These are phyloP conservation scores for Vesta saturnalis DNA, from an alignment of 2,888 invertebrate genomes.

Conservation along the genomic window DNA sequence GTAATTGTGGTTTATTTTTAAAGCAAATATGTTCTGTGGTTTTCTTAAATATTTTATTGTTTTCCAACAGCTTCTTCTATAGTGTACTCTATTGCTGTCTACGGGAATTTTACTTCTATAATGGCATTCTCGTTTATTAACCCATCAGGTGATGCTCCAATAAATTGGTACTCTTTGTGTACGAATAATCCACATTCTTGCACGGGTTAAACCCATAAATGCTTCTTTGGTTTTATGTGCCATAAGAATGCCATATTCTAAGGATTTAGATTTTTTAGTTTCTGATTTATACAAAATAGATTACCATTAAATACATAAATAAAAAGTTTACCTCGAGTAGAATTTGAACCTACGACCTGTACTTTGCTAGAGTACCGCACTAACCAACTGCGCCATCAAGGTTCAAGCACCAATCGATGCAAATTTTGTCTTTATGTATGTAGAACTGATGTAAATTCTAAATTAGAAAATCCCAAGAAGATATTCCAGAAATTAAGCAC, in stretches of 20 bases:
- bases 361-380: too few relatives aligned
- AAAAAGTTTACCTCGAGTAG: too few relatives aligned
- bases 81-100: neutral
- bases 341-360: too few relatives aligned
- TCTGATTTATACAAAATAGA: neutral
- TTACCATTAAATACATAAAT: too few relatives aligned
- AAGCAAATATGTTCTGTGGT: neutral
- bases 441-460: too few relatives aligned
- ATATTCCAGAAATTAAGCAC: too few relatives aligned
- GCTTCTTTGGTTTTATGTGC: neutral
- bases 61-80: constrained; percentile 1
- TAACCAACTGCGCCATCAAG: too few relatives aligned
- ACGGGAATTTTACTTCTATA: constrained; percentile 32
- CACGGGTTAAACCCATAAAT: neutral
- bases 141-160: constrained; percentile 17
- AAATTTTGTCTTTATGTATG: too few relatives aligned
- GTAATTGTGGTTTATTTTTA: constrained; percentile 1
- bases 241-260: constrained; percentile 2
- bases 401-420: too few relatives aligned
- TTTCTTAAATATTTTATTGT: constrained; percentile 3
- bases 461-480: too few relatives aligned
- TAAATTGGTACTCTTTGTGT: constrained; percentile 8
- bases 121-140: constrained; percentile 29
- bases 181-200: neutral
- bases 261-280: constrained; percentile 5